Evolutionary conservation across 2,113 vertebrate genomes (phyloP).

Genomic region (Tenrec ecaudatus): DNA sequence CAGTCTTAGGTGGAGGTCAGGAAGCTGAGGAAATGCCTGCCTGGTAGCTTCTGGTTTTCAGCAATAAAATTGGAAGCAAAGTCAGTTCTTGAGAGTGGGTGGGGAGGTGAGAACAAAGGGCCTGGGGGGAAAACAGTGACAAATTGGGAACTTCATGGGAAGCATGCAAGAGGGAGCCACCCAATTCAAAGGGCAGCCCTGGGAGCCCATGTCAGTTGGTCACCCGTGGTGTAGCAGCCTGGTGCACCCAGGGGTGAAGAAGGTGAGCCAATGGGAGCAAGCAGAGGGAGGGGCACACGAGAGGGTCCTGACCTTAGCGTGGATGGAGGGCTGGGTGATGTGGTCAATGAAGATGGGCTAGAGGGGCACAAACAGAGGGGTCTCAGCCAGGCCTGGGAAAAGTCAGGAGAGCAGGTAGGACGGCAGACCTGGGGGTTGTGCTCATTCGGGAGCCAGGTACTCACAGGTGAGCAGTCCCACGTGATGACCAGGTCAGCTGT

Average conservation of each 20-base stretch:
- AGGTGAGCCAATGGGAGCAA: neutral
- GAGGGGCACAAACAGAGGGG: no score
- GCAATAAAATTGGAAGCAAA: conserved; percentile 19
- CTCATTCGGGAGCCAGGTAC: neutral
- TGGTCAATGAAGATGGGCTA: neutral
- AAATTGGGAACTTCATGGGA: conserved; percentile 18
- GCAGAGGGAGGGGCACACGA: neutral
- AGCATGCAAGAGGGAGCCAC: neutral
- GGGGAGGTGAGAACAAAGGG: conserved; percentile 19
- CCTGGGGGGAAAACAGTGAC: conserved; percentile 25
- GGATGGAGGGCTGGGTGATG: neutral
- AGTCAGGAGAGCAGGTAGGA: no score
- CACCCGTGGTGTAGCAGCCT: neutral
- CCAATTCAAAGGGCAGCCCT: neutral
- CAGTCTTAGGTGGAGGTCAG: conserved; percentile 19
- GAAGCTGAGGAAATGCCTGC: conserved; percentile 54
- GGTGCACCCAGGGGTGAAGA: neutral
- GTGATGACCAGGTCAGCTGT: neutral
- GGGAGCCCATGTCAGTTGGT: neutral
- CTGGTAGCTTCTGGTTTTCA: conserved; percentile 41
- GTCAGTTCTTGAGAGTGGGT: conserved; percentile 35
- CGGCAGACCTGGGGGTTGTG: neutral
- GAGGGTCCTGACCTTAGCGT: neutral
- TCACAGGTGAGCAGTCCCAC: neutral
- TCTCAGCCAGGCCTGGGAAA: no score